phyloP scores from a whole-genome alignment of 2,113 vertebrate species.

The Aldabrachelys gigantea region DNA sequence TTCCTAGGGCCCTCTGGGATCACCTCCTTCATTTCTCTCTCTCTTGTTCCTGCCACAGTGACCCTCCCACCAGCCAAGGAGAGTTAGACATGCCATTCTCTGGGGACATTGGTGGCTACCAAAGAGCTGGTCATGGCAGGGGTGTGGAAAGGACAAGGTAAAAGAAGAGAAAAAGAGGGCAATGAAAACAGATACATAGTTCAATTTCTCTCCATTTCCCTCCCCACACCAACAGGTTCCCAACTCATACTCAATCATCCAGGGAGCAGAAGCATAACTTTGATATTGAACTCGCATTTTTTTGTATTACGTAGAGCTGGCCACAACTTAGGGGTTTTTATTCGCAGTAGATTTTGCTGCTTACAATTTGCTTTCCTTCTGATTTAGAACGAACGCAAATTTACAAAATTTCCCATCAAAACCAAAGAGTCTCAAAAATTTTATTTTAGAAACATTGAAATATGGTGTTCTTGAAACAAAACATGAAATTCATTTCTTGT shows the following conservation, averaged over 20 bases:
- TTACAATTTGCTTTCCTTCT: neutral
- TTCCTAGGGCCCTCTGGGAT: slow-evolving; percentile 27
- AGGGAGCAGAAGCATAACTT: neutral
- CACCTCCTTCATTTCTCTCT: neutral
- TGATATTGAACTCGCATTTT: neutral
- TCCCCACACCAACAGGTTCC: neutral
- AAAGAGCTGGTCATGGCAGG: neutral
- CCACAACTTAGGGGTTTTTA: neutral
- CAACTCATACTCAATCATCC: neutral
- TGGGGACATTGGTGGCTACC: neutral
- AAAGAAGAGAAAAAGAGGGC: neutral
- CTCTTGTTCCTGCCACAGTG: slow-evolving; percentile 35
- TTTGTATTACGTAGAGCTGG: neutral
- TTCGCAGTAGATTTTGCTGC: neutral
- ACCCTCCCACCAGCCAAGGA: slow-evolving; percentile 36
- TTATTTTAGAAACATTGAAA: neutral
- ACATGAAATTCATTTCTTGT: neutral
- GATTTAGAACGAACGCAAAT: neutral
- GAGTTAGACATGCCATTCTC: neutral
- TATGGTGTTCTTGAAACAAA: neutral
- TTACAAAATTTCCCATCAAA: neutral
- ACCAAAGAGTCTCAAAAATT: neutral
- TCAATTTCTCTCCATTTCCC: neutral
- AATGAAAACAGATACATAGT: neutral
- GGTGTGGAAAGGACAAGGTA: neutral